phyloP scores from a whole-genome alignment of 2,888 invertebrate genomes.

The Adineta ricciae region DNA sequence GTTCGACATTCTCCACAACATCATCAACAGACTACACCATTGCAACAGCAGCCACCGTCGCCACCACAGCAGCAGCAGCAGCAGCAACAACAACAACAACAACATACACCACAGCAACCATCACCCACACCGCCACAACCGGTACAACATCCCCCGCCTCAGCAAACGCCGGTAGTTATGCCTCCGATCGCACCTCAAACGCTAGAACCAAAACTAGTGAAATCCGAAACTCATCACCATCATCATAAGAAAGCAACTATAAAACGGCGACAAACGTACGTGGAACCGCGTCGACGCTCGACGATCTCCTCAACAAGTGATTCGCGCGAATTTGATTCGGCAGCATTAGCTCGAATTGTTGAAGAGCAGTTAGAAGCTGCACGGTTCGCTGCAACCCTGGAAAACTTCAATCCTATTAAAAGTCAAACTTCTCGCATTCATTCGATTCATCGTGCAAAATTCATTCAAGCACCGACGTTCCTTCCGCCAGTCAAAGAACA shows the following conservation, averaged over 20 bases:
- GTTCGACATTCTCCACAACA: constrained; percentile 9
- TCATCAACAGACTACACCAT: not conserved
- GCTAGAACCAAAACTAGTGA: too few species aligned
- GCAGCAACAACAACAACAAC: constrained; percentile 1
- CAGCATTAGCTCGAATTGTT: not conserved
- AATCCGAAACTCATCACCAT: too few species aligned
- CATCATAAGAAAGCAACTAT: not conserved
- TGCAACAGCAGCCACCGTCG: not conserved
- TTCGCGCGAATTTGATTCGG: not conserved
- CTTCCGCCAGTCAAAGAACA: not conserved
- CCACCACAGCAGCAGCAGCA: not conserved
- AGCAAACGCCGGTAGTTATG: too few species aligned
- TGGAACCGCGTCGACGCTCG: not conserved
- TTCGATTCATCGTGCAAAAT: not conserved
- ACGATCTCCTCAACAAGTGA: not conserved
- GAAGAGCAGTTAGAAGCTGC: not conserved
- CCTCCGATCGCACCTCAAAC: too few species aligned
- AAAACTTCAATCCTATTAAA: not conserved
- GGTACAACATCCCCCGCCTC: not conserved
- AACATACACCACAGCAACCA: not conserved
- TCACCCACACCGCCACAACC: not conserved
- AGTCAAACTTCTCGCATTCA: not conserved
- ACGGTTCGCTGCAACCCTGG: not conserved
- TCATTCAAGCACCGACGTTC: not conserved
- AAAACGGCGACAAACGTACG: not conserved